phyloP scores from a whole-genome alignment of 2,797 vertebrate genomes.

The Bucorvus abyssinicus region DNA sequence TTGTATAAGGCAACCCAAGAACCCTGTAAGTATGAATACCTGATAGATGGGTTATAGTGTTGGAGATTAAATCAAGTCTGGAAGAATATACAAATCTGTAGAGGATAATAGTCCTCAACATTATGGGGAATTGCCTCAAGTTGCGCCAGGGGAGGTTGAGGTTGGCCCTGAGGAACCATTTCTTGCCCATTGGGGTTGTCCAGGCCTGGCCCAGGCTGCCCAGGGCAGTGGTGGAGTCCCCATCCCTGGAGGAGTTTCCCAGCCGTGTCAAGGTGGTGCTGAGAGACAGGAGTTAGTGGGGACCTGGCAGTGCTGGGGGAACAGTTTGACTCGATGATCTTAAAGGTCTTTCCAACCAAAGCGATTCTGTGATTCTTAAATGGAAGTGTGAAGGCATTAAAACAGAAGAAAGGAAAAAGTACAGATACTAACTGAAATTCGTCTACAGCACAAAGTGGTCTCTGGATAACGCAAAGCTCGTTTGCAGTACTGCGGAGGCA shows the following conservation, averaged over 20 bases:
- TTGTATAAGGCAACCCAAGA: background rate
- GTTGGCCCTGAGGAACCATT: background rate
- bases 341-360: background rate
- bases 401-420: background rate
- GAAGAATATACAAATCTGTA: background rate
- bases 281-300: background rate
- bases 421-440: background rate
- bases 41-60: background rate
- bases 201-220: background rate
- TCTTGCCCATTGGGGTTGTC: background rate
- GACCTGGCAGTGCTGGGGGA: background rate
- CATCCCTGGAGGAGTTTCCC: background rate
- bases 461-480: background rate
- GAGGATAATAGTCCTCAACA: background rate
- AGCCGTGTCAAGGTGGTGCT: background rate
- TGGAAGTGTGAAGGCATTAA: background rate
- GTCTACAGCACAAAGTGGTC: background rate
- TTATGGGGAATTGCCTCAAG: background rate
- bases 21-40: background rate
- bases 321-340: background rate
- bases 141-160: background rate
- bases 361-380: background rate
- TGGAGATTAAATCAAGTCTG: background rate
- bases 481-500: background rate
- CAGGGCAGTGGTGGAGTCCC: background rate